phyloP scores from a whole-genome alignment of 2,797 vertebrate genomes.

The Tokudaia tokunoshimensis region DNA sequence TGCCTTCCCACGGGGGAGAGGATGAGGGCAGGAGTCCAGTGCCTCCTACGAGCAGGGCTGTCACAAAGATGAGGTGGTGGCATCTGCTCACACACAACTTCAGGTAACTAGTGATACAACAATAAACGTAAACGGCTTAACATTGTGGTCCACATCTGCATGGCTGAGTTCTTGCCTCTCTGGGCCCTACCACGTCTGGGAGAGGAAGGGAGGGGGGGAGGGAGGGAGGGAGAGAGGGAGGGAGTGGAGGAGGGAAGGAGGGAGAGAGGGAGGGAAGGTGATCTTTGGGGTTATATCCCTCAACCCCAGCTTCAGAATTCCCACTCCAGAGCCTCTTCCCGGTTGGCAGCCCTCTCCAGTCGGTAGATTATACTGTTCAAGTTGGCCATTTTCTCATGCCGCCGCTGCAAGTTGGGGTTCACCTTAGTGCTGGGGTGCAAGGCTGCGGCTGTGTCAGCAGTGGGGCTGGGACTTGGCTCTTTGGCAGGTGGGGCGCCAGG shows the following conservation, averaged over 20 bases:
- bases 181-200: background rate
- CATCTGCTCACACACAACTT: background rate
- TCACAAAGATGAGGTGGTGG: background rate
- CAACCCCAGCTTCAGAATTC: conserved; percentile 92
- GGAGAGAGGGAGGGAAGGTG: background rate
- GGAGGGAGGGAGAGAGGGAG: background rate
- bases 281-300: rapidly evolving
- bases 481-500: conserved; percentile 87
- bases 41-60: background rate
- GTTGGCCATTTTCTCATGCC: conserved; percentile 99
- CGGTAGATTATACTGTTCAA: conserved; percentile 99
- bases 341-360: conserved; percentile 97
- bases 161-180: background rate
- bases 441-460: conserved; percentile 77
- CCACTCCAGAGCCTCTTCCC: conserved; percentile 98
- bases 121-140: conserved; percentile 26
- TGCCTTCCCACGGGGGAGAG: conserved; percentile 9
- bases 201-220: background rate
- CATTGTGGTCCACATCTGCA: conserved; percentile 43
- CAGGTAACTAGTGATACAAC: conserved; percentile 22
- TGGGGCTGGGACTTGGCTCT: conserved; percentile 90
- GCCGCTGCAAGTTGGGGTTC: conserved; percentile 95
- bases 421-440: conserved; percentile 89
- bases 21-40: background rate
- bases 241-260: background rate